Percentiles rank a stretch among this genome's conserved stretches.
Evolutionary conservation across 2,888 invertebrate genomes (phyloP).

Genomic region (Pherbina coryleti): DNA sequence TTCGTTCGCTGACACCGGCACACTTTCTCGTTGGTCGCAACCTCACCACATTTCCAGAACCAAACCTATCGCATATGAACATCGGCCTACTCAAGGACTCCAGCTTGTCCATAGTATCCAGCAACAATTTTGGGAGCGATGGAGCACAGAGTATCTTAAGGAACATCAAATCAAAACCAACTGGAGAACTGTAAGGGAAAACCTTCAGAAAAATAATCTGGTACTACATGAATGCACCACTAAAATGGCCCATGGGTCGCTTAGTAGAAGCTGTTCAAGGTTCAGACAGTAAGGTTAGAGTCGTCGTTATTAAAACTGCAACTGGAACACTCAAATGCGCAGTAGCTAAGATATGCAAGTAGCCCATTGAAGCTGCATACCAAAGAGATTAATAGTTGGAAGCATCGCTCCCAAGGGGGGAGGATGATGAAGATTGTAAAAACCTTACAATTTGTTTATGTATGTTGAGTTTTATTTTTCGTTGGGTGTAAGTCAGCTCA

Average conservation of each 20-base stretch:
- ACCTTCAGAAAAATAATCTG: background rate
- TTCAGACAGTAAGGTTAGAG: constrained; percentile 15
- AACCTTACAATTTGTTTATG: background rate
- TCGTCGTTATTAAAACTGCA: constrained; percentile 26
- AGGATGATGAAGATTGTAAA: background rate
- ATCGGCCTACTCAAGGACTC: too few species aligned
- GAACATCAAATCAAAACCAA: too few species aligned
- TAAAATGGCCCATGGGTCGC: constrained; percentile 3
- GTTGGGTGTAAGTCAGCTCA: background rate
- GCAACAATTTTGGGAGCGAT: too few species aligned
- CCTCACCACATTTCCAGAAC: too few species aligned
- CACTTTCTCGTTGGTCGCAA: too few species aligned
- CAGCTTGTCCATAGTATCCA: too few species aligned
- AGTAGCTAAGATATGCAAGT: constrained; percentile 27
- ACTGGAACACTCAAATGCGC: constrained; percentile 14
- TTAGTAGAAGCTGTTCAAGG: constrained; percentile 24
- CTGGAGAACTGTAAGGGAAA: background rate
- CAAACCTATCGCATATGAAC: too few species aligned
- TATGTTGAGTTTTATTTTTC: background rate
- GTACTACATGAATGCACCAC: background rate
- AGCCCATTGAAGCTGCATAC: background rate
- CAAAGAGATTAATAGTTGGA: background rate
- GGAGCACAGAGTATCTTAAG: too few species aligned
- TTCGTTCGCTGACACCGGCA: too few species aligned
- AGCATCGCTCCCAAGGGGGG: background rate